Evolutionary conservation across 2,888 invertebrate genomes (phyloP).

Genomic region (Drosophila ustulata): DNA sequence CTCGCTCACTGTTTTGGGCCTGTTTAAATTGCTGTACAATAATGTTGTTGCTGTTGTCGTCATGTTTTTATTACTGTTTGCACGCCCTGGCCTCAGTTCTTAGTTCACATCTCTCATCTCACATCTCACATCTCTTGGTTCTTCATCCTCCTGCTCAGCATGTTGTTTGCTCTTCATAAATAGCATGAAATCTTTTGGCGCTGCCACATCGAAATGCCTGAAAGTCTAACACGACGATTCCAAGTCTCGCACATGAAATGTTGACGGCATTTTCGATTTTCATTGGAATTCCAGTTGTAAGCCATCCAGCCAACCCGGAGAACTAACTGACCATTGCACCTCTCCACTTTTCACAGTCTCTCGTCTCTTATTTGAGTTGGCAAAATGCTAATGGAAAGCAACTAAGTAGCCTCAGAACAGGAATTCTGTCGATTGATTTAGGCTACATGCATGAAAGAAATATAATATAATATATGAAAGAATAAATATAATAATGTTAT

Average conservation of each 20-base stretch:
- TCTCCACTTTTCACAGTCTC: constrained; percentile 46
- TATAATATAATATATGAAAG: too few species aligned
- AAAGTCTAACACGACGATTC: constrained; percentile 77
- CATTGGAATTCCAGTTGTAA: constrained; percentile 67
- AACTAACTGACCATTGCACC: constrained; percentile 10
- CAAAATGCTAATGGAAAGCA: constrained; percentile 44
- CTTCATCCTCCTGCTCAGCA: constrained; percentile 17
- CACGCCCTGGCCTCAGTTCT: constrained; percentile 64
- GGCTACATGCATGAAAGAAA: not conserved
- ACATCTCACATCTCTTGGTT: constrained; percentile 10
- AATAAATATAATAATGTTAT: too few species aligned
- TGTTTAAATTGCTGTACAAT: constrained; percentile 55
- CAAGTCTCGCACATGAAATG: constrained; percentile 61
- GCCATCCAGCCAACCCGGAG: constrained; percentile 2
- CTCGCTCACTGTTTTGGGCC: constrained; percentile 42
- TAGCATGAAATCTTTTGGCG: constrained; percentile 77
- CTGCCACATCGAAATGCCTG: constrained; percentile 75
- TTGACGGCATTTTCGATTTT: constrained; percentile 70
- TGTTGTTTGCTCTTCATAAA: constrained; percentile 77
- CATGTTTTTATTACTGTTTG: constrained; percentile 80
- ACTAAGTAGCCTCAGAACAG: constrained; percentile 2
- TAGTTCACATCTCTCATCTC: constrained; percentile 23
- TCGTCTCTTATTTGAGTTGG: constrained; percentile 52
- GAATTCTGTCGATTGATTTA: not conserved
- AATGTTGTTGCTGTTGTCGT: constrained; percentile 45